Percentiles rank a stretch among this genome's conserved stretches.
These are phyloP conservation scores for Turdus rufiventris DNA, from an alignment of 2,113 vertebrate genomes.

Conservation along the genomic window DNA sequence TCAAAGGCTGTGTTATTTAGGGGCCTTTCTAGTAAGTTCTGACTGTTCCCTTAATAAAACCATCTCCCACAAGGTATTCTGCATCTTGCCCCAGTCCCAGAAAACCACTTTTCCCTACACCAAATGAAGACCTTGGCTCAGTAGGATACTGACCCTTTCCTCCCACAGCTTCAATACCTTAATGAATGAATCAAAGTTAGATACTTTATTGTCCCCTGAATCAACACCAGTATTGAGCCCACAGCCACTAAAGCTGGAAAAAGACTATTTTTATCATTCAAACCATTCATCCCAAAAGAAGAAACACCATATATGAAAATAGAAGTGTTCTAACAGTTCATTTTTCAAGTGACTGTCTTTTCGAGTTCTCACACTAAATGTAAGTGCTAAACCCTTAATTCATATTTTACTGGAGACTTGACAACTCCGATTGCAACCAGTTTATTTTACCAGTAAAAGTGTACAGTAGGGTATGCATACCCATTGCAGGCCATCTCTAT, in stretches of 20 bases:
- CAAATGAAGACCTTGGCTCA: neutral
- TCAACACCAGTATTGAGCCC: neutral
- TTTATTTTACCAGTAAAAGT: conserved; percentile 3
- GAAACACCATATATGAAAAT: neutral
- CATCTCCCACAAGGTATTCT: neutral
- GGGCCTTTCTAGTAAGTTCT: neutral
- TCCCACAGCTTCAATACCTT: neutral
- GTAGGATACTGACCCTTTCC: neutral
- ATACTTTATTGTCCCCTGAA: neutral
- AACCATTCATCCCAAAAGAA: neutral
- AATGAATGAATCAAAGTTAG: neutral
- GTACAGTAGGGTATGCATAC: conserved; percentile 14
- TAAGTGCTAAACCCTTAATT: conserved; percentile 27
- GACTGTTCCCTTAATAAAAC: neutral
- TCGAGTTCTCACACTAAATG: neutral
- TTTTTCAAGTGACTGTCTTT: neutral
- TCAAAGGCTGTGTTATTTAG: neutral
- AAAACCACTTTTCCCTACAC: neutral
- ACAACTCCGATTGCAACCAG: neutral
- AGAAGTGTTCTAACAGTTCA: conserved; percentile 14
- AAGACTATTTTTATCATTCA: neutral
- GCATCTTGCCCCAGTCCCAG: neutral
- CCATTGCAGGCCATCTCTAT: conserved; percentile 39
- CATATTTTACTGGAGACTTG: conserved; percentile 15
- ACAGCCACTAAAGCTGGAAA: neutral